Evolutionary conservation across 2,888 invertebrate genomes (phyloP).

Genomic region (Ethmia dodecea): DNA sequence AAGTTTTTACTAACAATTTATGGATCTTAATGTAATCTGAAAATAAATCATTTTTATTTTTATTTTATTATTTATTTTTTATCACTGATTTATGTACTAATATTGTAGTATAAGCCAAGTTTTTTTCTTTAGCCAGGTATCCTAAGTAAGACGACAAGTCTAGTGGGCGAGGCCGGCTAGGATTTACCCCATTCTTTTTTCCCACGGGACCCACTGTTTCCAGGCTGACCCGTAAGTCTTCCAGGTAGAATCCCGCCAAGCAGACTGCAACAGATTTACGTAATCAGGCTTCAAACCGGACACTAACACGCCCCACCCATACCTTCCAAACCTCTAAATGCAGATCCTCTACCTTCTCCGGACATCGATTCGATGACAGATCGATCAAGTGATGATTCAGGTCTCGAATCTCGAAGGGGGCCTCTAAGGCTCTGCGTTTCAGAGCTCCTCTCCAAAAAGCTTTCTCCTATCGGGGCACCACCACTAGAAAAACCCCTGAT

Average conservation of each 20-base stretch:
- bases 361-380: conserved; percentile 11
- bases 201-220: conserved; percentile 7
- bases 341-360: conserved; percentile 9
- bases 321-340: conserved; percentile 17
- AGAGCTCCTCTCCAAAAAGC: conserved; percentile 13
- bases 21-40: too few relatives aligned
- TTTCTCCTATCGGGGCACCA: conserved; percentile 9
- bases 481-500: too few relatives aligned
- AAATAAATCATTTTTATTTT: too few relatives aligned
- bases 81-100: neutral
- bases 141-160: neutral
- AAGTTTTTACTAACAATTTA: too few relatives aligned
- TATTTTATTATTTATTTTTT: too few relatives aligned
- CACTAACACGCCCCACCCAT: conserved; percentile 17
- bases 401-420: conserved; percentile 12
- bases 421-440: conserved; percentile 8
- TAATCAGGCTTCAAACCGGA: neutral
- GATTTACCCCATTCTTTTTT: neutral
- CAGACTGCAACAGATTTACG: neutral
- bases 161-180: neutral
- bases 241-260: conserved; percentile 1
- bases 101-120: neutral
- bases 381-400: conserved; percentile 11
- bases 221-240: conserved; percentile 3
- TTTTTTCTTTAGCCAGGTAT: neutral